Evolutionary conservation across 2,888 invertebrate genomes (phyloP).

Genomic region (Ypsolopha scabrella): DNA sequence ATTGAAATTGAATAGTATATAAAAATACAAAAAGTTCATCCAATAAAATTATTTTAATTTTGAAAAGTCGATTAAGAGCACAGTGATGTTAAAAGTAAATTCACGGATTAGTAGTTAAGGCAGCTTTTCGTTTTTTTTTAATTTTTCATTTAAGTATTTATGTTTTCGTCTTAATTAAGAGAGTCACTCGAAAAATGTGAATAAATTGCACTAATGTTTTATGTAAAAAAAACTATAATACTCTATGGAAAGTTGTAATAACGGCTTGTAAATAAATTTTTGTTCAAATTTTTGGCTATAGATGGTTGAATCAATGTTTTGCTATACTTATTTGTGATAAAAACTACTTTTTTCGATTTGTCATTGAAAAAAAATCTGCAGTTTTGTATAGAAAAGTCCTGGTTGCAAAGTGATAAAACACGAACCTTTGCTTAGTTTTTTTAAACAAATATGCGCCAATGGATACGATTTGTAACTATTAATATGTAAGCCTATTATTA

Average conservation of each 20-base stretch:
- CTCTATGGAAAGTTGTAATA: conserved; percentile 41
- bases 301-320: conserved; percentile 15
- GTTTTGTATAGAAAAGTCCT: not conserved
- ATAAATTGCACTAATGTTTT: conserved; percentile 51
- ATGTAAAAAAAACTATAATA: conserved; percentile 43
- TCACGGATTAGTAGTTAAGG: conserved; percentile 39
- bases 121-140: conserved; percentile 24
- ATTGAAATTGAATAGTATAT: conserved; percentile 19
- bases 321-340: conserved; percentile 7
- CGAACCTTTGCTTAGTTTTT: conserved; percentile 16
- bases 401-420: too few species aligned
- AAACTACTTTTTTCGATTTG: not conserved
- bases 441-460: conserved; percentile 27
- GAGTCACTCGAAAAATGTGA: conserved; percentile 34
- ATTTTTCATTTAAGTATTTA: too few species aligned
- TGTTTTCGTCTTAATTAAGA: conserved; percentile 16
- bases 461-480: conserved; percentile 67
- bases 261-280: conserved; percentile 34
- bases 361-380: not conserved
- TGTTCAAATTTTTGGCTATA: conserved; percentile 18
- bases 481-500: conserved; percentile 68
- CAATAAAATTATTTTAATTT: conserved; percentile 11
- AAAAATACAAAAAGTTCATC: conserved; percentile 12
- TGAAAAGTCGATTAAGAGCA: conserved; percentile 5
- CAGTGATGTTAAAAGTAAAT: conserved; percentile 17